These are phyloP conservation scores for Cantharis rufa DNA, from an alignment of 2,888 invertebrate genomes.

Conservation along the genomic window DNA sequence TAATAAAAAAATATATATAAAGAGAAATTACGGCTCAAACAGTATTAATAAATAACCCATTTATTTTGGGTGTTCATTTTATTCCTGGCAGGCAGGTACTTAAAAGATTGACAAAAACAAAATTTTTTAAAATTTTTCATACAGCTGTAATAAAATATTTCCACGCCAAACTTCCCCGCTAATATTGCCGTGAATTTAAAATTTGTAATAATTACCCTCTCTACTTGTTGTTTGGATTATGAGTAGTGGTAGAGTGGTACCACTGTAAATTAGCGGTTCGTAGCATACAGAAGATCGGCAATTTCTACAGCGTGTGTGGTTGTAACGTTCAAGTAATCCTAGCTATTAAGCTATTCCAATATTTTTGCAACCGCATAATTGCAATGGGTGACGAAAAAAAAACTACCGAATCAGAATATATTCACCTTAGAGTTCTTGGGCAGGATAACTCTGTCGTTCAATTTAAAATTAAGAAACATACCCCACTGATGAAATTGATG, in stretches of 20 bases:
- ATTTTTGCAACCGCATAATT: neutral
- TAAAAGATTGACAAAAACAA: too few species aligned
- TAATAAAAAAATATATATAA: too few species aligned
- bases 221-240: neutral
- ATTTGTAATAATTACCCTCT: neutral
- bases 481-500: conserved; percentile 91
- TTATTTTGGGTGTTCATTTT: too few species aligned
- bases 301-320: neutral
- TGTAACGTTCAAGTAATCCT: neutral
- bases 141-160: too few species aligned
- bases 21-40: too few species aligned
- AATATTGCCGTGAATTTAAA: too few species aligned
- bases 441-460: conserved; percentile 95
- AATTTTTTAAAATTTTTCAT: too few species aligned
- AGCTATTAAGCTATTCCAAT: neutral
- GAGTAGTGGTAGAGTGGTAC: neutral
- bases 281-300: neutral
- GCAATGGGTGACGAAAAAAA: conserved; percentile 46
- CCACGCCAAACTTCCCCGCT: too few species aligned
- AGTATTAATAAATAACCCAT: too few species aligned
- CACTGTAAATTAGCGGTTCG: neutral
- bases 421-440: conserved; percentile 92
- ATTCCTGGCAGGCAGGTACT: too few species aligned
- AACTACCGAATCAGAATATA: conserved; percentile 76
- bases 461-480: conserved; percentile 96